These are phyloP conservation scores for Regulus satrapa DNA, from an alignment of 2,113 vertebrate species.

Conservation along the genomic window DNA sequence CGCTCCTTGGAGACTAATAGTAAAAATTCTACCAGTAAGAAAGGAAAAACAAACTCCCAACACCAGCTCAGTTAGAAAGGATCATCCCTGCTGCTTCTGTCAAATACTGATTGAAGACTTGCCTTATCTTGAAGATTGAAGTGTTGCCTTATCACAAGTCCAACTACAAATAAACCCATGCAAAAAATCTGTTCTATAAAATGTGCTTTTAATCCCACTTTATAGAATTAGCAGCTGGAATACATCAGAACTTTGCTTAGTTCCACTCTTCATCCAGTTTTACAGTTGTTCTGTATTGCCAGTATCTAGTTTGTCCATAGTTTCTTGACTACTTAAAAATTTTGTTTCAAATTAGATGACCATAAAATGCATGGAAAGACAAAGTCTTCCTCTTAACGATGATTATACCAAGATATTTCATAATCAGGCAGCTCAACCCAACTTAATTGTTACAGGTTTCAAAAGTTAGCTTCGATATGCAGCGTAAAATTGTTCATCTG, in stretches of 20 bases:
- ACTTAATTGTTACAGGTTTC: conserved; percentile 9
- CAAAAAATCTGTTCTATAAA: not conserved
- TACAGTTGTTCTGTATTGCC: not conserved
- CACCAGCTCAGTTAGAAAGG: not conserved
- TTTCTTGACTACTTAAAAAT: not conserved
- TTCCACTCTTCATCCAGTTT: not conserved
- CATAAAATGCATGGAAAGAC: not conserved
- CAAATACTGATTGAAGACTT: not conserved
- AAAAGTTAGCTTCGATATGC: conserved; percentile 20
- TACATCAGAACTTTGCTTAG: not conserved
- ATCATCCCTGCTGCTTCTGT: not conserved
- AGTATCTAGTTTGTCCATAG: not conserved
- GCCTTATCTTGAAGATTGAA: too few species aligned
- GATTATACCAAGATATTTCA: not conserved
- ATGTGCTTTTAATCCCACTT: not conserved
- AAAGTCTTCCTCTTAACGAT: conserved; percentile 9
- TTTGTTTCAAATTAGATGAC: not conserved
- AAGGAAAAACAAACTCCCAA: too few species aligned
- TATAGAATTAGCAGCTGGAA: not conserved
- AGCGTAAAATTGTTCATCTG: not conserved
- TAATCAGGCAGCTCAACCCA: not conserved
- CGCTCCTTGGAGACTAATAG: too few species aligned
- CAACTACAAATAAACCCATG: not conserved
- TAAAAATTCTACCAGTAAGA: too few species aligned
- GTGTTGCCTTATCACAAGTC: not conserved